phyloP scores from a whole-genome alignment of 2,113 vertebrate genomes.

The Silurus meridionalis region DNA sequence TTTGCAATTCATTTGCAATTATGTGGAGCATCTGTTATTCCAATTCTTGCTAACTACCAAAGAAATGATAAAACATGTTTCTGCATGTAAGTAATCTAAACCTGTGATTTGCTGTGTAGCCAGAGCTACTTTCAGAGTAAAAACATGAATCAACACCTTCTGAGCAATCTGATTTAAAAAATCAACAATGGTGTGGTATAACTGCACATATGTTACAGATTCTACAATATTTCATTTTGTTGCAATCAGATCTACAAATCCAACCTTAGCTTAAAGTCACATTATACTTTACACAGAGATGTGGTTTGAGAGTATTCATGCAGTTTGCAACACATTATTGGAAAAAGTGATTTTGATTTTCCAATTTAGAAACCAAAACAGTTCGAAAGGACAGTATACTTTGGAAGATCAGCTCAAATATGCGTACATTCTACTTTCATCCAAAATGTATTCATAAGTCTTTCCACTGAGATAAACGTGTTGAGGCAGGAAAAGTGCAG shows the following conservation, averaged over 20 bases:
- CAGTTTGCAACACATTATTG: neutral
- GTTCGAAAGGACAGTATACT: neutral
- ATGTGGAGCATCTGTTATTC: neutral
- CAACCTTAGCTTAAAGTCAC: neutral
- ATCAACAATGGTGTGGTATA: neutral
- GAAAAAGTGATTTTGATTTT: neutral
- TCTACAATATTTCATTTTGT: neutral
- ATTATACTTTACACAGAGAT: neutral
- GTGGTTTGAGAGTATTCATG: neutral
- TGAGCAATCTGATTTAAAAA: neutral
- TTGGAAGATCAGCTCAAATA: slow-evolving; percentile 4
- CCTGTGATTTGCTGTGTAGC: neutral
- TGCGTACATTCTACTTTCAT: neutral
- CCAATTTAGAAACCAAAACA: neutral
- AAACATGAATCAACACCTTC: neutral
- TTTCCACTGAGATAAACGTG: neutral
- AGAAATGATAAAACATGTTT: neutral
- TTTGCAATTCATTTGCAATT: neutral
- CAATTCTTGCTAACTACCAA: neutral
- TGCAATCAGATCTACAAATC: slow-evolving; percentile 4
- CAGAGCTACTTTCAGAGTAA: neutral
- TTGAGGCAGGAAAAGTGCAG: neutral
- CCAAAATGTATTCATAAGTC: neutral
- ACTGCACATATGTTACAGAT: neutral
- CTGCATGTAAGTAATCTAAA: neutral